Evolutionary conservation across 2,888 invertebrate genomes (phyloP).

Genomic region (Macrosiphum euphorbiae): DNA sequence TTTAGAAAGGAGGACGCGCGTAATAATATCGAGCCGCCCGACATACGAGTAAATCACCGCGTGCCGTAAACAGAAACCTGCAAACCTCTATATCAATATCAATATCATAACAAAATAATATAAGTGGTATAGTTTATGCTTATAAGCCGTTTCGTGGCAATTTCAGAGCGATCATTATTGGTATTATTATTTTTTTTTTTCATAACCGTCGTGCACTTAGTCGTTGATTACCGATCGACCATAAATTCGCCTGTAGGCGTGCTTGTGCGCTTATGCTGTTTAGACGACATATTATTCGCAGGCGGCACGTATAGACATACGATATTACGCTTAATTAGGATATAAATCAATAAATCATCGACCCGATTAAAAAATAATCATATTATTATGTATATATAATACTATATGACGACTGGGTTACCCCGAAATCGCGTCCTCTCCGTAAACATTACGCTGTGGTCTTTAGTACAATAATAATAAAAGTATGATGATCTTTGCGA

Average conservation of each 20-base stretch:
- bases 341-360: background rate
- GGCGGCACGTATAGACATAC: background rate
- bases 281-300: background rate
- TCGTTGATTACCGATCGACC: background rate
- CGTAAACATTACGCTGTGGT: background rate
- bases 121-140: background rate
- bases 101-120: background rate
- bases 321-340: background rate
- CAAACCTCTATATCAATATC: background rate
- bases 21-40: background rate
- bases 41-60: background rate
- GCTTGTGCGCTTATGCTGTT: background rate
- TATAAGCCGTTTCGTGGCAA: background rate
- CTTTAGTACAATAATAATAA: no score
- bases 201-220: background rate
- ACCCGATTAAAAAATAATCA: background rate
- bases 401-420: background rate
- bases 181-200: background rate
- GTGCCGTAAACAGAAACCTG: background rate
- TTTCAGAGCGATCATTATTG: background rate
- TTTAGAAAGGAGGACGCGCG: slow-evolving; percentile 5
- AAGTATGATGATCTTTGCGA: background rate
- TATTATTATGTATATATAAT: background rate
- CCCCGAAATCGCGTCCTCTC: background rate
- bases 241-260: background rate